Base-by-base conservation (phyloP, 2,113 vertebrate genomes). In the Sarotherodon lohbergeri region DNA sequence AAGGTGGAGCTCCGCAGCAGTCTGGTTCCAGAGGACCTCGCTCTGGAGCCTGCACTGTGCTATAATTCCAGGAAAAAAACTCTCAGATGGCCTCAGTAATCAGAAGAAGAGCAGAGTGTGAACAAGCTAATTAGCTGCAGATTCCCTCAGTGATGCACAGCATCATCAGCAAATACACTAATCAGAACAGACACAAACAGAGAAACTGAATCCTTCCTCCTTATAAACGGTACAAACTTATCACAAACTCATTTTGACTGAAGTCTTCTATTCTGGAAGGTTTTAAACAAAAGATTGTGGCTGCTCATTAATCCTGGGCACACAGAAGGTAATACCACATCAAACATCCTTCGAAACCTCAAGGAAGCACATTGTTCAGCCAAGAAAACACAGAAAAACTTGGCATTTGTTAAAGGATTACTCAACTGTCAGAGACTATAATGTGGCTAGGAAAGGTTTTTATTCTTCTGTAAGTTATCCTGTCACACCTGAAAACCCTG, bases 1-100 rank as follows among this genome's bases (percentile, higher is more conserved):
- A 39, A 46, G 89, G 36, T 0, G 56, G 34, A 79, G 80, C 68
- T 0, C 82, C 66, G 41, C 90, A 16, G 6, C 57, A 50, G 7
- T n/a, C 87, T 9, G 50, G 83, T 22, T 55, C 66, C 52, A 61
- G 63, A 29, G 90, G 91, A 27, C 91, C 94, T 13, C 94, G 83
- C 46, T 97, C 96, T 6, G 94, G 94, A 16, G 90, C 96, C 59
- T 96, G 96, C 82, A 80, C 8, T 29, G 1, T 96, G 6, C 92
- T 97, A n/a, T 96, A 88, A 96, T 6, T 32, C 34, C 66, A 29
- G 48, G 5, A 46, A 5, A 76, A 50, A 52, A 3, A 2, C 43
- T 78, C 46, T 57, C 71, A 39, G 81, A 86, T 27, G 86, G 36
- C 61, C 29, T 39, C 1, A 0, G 57, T 39, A n/a, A 52, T 78